Percentiles rank a stretch among this genome's conserved stretches.
Conservation (phyloP, 2,797 vertebrate species). For the Tauraco hartlaubi region DNA sequence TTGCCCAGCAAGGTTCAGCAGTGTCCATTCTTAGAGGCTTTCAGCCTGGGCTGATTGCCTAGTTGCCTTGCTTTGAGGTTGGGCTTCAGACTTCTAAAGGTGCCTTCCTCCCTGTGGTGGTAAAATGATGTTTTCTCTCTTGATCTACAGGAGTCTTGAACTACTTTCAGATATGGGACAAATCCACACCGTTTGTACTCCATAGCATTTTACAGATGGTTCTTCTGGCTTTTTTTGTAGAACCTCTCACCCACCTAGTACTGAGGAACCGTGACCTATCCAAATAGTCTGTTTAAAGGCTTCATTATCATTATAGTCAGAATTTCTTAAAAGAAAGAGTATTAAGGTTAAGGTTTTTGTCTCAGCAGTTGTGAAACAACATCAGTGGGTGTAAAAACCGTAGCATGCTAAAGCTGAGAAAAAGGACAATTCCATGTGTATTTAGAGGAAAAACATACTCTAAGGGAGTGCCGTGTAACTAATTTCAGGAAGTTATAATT, state of each 20-base stretch:
- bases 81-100: background rate
- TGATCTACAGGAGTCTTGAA: background rate
- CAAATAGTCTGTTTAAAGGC: background rate
- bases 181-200: background rate
- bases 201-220: background rate
- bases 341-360: background rate
- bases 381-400: background rate
- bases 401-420: background rate
- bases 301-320: background rate
- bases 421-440: background rate
- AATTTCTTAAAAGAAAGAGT: background rate
- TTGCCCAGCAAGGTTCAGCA: background rate
- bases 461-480: background rate
- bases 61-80: background rate
- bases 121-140: background rate
- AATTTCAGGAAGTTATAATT: background rate
- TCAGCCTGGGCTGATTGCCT: background rate
- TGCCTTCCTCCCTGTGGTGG: background rate
- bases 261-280: rapidly evolving
- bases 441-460: background rate
- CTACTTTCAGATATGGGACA: background rate
- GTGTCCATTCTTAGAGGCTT: background rate
- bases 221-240: background rate
- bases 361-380: background rate
- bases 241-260: background rate